Conservation (phyloP, 2,797 vertebrate genomes). For the Megaceryle alcyon region DNA sequence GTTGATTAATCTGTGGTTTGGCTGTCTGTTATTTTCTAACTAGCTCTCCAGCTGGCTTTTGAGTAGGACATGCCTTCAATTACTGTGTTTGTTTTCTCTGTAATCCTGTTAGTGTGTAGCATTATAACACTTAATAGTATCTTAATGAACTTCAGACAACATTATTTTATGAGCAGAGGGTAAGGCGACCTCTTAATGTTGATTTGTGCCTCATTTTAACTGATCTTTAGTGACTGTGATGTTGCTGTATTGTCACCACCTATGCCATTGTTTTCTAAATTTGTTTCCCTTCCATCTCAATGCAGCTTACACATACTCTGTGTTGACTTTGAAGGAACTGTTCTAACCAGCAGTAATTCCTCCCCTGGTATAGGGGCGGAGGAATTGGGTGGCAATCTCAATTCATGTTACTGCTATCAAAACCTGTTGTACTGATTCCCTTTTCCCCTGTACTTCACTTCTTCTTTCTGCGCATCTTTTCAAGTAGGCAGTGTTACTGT, state of each 20-base stretch:
- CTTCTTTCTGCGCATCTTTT: not conserved
- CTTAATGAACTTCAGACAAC: conserved; percentile 44
- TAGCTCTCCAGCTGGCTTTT: conserved; percentile 6
- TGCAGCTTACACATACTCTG: not conserved
- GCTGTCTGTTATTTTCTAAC: not conserved
- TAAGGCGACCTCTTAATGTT: not conserved
- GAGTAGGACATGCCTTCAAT: conserved; percentile 2
- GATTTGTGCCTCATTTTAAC: not conserved
- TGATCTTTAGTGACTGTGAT: not conserved
- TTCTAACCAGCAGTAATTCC: not conserved
- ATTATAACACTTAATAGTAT: conserved; percentile 39
- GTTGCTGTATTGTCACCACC: not conserved
- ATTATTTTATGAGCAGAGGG: not conserved
- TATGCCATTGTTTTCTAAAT: not conserved
- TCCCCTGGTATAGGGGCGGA: not conserved
- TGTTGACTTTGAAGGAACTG: not conserved
- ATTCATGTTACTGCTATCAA: not conserved
- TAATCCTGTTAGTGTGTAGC: conserved; percentile 6
- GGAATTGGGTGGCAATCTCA: not conserved
- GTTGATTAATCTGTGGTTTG: conserved; percentile 37
- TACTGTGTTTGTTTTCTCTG: conserved; percentile 42
- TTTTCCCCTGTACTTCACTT: not conserved
- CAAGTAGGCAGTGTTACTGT: not conserved
- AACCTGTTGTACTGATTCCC: not conserved
- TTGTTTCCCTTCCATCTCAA: not conserved